Conservation (phyloP, 2,888 invertebrate species). For the Perizoma affinitatum region DNA sequence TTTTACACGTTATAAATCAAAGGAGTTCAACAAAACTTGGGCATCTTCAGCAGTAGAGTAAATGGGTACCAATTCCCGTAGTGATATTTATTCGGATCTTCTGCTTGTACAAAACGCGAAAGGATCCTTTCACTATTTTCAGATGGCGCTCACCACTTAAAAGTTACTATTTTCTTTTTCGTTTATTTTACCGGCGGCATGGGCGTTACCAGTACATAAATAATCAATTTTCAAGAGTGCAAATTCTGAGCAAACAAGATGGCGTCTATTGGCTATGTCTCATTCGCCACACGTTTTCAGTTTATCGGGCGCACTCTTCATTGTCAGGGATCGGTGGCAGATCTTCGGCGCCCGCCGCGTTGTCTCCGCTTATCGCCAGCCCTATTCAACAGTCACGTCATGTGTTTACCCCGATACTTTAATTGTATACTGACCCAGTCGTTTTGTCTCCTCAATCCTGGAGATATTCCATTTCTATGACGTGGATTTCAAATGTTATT, state of each 20-base stretch:
- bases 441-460: constrained; percentile 21
- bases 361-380: constrained; percentile 57
- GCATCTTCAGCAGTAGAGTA: constrained; percentile 22
- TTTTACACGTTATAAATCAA: constrained; percentile 29
- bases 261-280: constrained; percentile 47
- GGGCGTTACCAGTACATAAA: no score
- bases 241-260: constrained; percentile 36
- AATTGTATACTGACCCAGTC: constrained; percentile 44
- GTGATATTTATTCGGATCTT: neutral
- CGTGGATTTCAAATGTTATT: no score
- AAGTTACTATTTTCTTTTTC: no score
- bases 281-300: constrained; percentile 78
- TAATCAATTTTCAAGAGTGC: constrained; percentile 19
- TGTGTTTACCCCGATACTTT: constrained; percentile 49
- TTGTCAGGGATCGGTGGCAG: constrained; percentile 48
- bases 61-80: constrained; percentile 21
- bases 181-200: no score
- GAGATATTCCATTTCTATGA: no score
- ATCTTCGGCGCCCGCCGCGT: constrained; percentile 56
- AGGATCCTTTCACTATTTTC: no score
- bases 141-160: no score
- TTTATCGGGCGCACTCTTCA: constrained; percentile 62
- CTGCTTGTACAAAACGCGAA: constrained; percentile 4
- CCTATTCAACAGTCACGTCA: constrained; percentile 62
- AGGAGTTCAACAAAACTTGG: constrained; percentile 19